Conservation (phyloP, 1,140 invertebrate species). For the Carcinoscorpius rotundicauda region DNA sequence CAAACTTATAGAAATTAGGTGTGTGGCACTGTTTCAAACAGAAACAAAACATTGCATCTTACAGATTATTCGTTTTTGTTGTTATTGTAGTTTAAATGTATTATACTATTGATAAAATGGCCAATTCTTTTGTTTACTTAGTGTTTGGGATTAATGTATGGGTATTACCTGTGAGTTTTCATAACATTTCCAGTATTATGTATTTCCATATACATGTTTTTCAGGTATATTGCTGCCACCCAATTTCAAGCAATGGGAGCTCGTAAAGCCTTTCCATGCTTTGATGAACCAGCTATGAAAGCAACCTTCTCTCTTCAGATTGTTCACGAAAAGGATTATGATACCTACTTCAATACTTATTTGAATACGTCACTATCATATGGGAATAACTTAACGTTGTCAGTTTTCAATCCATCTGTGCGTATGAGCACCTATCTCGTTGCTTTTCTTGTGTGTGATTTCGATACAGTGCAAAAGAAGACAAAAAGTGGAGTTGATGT, state of each 20-base stretch:
- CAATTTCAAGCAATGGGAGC: conserved; percentile 93
- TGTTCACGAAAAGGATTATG: conserved; percentile 71
- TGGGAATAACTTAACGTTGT: conserved; percentile 16
- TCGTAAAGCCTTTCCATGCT: conserved; percentile 87
- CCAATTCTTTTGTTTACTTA: too few species aligned
- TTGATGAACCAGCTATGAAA: conserved; percentile 92
- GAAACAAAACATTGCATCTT: too few species aligned
- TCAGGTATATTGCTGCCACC: conserved; percentile 78
- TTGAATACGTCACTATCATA: conserved; percentile 11
- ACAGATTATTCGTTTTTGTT: too few species aligned
- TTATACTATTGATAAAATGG: too few species aligned
- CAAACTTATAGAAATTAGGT: too few species aligned
- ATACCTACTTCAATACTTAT: conserved; percentile 59
- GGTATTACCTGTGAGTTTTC: too few species aligned
- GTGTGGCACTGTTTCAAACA: too few species aligned
- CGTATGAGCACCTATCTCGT: conserved; percentile 95
- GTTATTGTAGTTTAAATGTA: too few species aligned
- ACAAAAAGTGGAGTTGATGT: conserved; percentile 15
- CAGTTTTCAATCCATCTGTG: conserved; percentile 71
- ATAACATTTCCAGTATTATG: too few species aligned
- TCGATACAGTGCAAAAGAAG: conserved; percentile 31
- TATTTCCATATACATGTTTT: conserved; percentile 9
- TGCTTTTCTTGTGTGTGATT: conserved; percentile 82
- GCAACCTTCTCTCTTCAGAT: conserved; percentile 83
- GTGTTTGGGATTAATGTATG: too few species aligned